Base-by-base conservation (phyloP, 2,113 vertebrate genomes). In the Danionella cerebrum region DNA sequence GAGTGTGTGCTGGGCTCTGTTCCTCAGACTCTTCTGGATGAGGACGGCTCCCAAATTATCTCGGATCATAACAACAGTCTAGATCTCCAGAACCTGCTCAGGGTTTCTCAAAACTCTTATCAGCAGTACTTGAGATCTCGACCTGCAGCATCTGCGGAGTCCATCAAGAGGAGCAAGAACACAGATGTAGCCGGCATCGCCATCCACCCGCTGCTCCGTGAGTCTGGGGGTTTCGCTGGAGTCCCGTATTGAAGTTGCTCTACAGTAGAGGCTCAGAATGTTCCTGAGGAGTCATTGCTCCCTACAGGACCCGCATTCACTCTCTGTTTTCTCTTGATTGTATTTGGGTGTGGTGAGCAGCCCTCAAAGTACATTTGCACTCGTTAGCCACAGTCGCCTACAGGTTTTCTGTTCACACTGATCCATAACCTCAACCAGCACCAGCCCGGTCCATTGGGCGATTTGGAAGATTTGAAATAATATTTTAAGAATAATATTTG, bases 61-160 rank as follows among this genome's bases (percentile, higher is more conserved):
- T 81, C 84, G 0, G 74, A 88, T 51, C 90, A 92, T 0, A 83
- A 88, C 44, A 83, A 83, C 5, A 94, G 90, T 0, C 77, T 88
- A 74, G 95, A 99, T 36, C 87, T 98, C 68, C 78, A 84, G 65
- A 90, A 87, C 77, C 80, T 96, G 39, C 84, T 78, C 1, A 89
- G 75, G 0, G 70, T 96, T 0, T 88, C 95, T 0, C 86, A 91
- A 75, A 98, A 98, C 0, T 93, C 94, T 5, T 95, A 94, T 69
- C 93, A 91, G 76, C 95, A 98, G 74, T 99, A 97, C 52, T 77
- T 94, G 63, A 93, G 92, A 52, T 98, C 94, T 0, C 86, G 95
- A 24, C 93, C 94, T 0, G 82, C 80, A 1, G 91, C 96, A 3
- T 92, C 95, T 0, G 70, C 91, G 0, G 95, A 97, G 86, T 98